Base-by-base conservation (phyloP, 2,888 invertebrate genomes). In the Carcina quercana region DNA sequence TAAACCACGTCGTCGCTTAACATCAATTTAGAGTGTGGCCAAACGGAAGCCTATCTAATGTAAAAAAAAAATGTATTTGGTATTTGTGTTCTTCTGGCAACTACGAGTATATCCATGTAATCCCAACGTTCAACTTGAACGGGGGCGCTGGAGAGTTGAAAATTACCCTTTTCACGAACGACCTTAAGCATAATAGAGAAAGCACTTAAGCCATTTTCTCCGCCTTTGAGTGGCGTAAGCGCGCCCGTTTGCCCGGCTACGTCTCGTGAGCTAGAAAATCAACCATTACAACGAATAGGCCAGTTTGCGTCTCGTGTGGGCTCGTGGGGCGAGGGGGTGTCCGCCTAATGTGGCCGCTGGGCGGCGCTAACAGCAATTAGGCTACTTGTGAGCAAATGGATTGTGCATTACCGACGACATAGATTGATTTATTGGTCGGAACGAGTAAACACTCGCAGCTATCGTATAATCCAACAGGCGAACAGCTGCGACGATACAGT, bases 161-260 rank as follows among this genome's bases (percentile, higher is more conserved):
- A 83, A 82, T 80, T 82, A 83, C 82, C 82, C 83, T 82, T 82
- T 83, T 82, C 79, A 79, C 67, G 73, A 83, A 75, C 78, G 80
- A 71, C 78, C 82, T 82, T 80, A 79, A 83, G 71, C 68, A 83
- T 83, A 83, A 82, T 82, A 83, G 83, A 83, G 80, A 82, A 78
- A 82, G 83, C 83, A 83, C 83, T 83, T 83, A 80, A 83, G 78
- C 79, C 79, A 83, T 82, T 82, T 82, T 83, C 82, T 72, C 82
- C 79, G 82, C 80, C 79, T 83, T 83, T 83, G 78, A 82, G 78
- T 82, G 79, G 72, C 73, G 78, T 83, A 82, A 83, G 82, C 75
- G 76, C 60, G 73, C 63, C 71, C 74, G 73, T 80, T 80, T 78
- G 79, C 70, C 64, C 61, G 66, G 69, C 67, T 66, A 68, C 71